A percentile compares a stretch with the other conserved stretches of the same genome.
Evolutionary conservation across 2,797 vertebrate genomes (phyloP).

Genomic region (Echeneis naucrates): DNA sequence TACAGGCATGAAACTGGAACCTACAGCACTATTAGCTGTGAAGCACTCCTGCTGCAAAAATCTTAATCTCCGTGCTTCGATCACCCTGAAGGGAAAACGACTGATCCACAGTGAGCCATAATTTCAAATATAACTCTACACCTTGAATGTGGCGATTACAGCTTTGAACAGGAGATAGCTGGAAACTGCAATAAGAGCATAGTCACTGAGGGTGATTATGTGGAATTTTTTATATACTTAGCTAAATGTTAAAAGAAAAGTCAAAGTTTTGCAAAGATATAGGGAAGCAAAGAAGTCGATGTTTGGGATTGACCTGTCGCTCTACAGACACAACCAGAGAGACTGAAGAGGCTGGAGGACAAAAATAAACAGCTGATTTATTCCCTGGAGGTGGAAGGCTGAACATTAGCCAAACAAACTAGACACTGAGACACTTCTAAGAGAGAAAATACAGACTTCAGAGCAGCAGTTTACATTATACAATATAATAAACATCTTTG

Average conservation of each 20-base stretch:
- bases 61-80: constrained; percentile 58
- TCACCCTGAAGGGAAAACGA: constrained; percentile 53
- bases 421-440: not conserved
- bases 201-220: not conserved
- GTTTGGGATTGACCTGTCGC: constrained; percentile 18
- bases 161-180: constrained; percentile 39
- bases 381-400: constrained; percentile 38
- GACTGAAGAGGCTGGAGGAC: constrained; percentile 25
- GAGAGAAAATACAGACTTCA: constrained; percentile 9
- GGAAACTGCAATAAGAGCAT: constrained; percentile 30
- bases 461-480: no score
- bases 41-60: constrained; percentile 60
- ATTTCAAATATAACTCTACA: constrained; percentile 55
- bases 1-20: constrained; percentile 66
- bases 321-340: constrained; percentile 37
- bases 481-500: no score
- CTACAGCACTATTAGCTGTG: constrained; percentile 63
- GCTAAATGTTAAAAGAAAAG: constrained; percentile 1
- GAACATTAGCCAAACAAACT: not conserved
- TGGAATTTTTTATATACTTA: no score
- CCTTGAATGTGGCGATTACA: constrained; percentile 63
- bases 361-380: constrained; percentile 39
- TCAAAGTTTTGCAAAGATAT: constrained; percentile 30
- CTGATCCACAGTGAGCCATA: constrained; percentile 55
- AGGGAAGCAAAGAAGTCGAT: constrained; percentile 10